phyloP scores from a whole-genome alignment of 2,888 invertebrate species.

The Brenthis ino region DNA sequence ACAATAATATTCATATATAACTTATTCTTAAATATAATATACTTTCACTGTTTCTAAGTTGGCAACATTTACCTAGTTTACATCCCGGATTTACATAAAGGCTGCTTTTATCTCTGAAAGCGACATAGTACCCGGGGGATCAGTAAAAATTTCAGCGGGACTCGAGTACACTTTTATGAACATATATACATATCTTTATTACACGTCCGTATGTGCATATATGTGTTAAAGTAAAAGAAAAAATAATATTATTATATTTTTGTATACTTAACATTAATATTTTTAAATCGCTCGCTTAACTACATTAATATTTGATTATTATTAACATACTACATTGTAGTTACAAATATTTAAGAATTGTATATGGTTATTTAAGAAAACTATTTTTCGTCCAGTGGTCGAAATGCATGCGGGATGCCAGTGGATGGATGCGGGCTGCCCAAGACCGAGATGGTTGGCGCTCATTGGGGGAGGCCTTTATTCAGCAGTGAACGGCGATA shows the following conservation, averaged over 20 bases:
- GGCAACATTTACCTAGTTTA: constrained; percentile 35
- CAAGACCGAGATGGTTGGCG: too few relatives aligned
- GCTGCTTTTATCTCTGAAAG: constrained; percentile 43
- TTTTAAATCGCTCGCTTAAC: background rate
- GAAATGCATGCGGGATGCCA: too few relatives aligned
- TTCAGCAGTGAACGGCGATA: too few relatives aligned
- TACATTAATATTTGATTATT: background rate
- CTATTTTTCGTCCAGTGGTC: too few relatives aligned
- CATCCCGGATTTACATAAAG: constrained; percentile 44
- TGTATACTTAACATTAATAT: background rate
- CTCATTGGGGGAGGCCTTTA: too few relatives aligned
- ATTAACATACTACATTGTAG: background rate
- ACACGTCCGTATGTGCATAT: constrained; percentile 2
- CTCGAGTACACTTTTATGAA: constrained; percentile 36
- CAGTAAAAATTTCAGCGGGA: constrained; percentile 45
- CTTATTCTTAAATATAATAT: background rate
- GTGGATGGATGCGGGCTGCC: too few relatives aligned
- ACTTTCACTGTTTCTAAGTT: constrained; percentile 14
- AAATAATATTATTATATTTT: background rate
- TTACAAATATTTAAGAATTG: background rate
- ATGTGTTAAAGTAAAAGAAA: background rate
- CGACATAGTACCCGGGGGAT: constrained; percentile 40
- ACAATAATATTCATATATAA: too few relatives aligned
- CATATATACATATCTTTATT: constrained; percentile 14
- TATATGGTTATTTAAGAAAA: too few relatives aligned